Base-by-base conservation (phyloP, 2,113 vertebrate species). In the Burhinus oedicnemus region DNA sequence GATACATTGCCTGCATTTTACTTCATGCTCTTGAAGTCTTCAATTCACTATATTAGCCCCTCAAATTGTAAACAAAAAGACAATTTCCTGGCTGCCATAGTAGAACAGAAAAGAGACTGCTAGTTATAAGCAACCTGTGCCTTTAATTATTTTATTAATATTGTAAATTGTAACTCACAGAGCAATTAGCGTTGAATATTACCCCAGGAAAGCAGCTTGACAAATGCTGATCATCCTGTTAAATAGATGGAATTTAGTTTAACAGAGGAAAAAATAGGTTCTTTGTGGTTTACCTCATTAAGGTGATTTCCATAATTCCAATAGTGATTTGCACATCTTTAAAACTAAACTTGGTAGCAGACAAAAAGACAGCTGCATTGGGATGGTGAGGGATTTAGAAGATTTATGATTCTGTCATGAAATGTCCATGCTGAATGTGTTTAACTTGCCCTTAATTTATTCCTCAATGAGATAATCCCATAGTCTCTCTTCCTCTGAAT, bases 71-170 rank as follows among this genome's bases (percentile, higher is more conserved):
- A 93, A 79, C n/a, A 83, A 91, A 75, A 87, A 38, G 11, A 44
- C 49, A 51, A 60, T 75, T 86, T 82, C 57, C 61, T 83, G 54
- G 20, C 42, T 89, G 47, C 71, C 64, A 32, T 5, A 47, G 23
- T 21, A 86, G 55, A 89, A 90, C 23, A 82, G 34, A 78, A 66
- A 78, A 68, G 44, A 87, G 8, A 69, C 22, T 52, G 55, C 12
- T 71, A 54, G 27, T 61, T 83, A 42, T 51, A 87, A 79, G 47
- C 49, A 82, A 89, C 14, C 4, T 52, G 44, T 60, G 57, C 45
- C 32, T 93, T 84, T 77, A 71, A 76, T 95, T 65, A 49, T 77
- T 92, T 94, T 83, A 86, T 84, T 90, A 79, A 96, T 84, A 82
- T 27, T 78, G 66, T 77, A 87, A 82, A 96, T 84, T 82, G 69